phyloP scores from a whole-genome alignment of 1,140 invertebrate species.

The Asobara japonica region DNA sequence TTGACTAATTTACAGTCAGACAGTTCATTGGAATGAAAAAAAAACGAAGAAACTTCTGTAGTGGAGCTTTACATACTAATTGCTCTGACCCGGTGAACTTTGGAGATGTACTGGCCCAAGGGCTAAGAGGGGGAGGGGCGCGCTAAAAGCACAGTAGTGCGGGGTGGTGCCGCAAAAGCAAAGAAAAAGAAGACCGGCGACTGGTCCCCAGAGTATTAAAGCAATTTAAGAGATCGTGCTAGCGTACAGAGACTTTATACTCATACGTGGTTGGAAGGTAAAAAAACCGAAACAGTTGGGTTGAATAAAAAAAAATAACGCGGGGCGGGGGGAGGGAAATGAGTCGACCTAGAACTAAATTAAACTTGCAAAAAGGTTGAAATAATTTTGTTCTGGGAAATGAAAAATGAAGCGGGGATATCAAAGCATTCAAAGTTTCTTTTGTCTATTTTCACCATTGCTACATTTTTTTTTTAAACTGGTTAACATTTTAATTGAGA shows the following conservation, averaged over 20 bases:
- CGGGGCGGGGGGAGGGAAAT: background rate
- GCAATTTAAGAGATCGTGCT: slow-evolving; percentile 31
- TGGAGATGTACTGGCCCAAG: slow-evolving; percentile 31
- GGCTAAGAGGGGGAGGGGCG: background rate
- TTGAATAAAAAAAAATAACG: slow-evolving; percentile 7
- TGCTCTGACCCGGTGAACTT: slow-evolving; percentile 45
- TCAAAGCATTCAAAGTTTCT: slow-evolving; percentile 12
- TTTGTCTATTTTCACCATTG: slow-evolving; percentile 7
- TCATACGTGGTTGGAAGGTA: slow-evolving; percentile 18
- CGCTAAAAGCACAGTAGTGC: background rate
- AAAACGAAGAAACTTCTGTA: slow-evolving; percentile 14
- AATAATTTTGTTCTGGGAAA: slow-evolving; percentile 10
- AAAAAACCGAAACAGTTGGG: slow-evolving; percentile 4
- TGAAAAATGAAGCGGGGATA: slow-evolving; percentile 3
- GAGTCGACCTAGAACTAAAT: slow-evolving; percentile 11
- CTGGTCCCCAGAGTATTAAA: slow-evolving; percentile 36
- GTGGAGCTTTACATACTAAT: slow-evolving; percentile 53
- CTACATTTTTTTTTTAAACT: background rate
- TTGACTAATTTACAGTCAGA: slow-evolving; percentile 30
- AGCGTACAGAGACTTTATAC: slow-evolving; percentile 18
- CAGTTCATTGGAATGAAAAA: slow-evolving; percentile 32
- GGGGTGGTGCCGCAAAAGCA: slow-evolving; percentile 15
- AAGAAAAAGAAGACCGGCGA: slow-evolving; percentile 15
- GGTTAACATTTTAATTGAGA: background rate
- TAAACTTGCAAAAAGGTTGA: slow-evolving; percentile 24